Base-by-base conservation (phyloP, 2,797 vertebrate genomes). In the Meda fulgida region DNA sequence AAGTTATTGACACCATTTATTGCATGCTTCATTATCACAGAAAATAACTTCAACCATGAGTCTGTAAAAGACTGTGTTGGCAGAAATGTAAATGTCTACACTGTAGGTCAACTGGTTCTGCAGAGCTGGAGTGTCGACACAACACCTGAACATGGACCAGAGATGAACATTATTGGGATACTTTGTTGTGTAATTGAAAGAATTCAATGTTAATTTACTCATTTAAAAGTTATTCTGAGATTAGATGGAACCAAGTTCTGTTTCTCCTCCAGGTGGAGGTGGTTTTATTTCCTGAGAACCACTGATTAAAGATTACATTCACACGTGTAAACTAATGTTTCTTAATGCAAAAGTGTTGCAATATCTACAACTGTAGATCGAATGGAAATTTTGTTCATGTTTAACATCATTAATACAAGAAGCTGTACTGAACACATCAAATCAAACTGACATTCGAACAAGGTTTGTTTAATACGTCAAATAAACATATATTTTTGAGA, bases 231-330 rank as follows among this genome's bases (percentile, higher is more conserved):
- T 46, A 13, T 46, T 46, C 43, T 46, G 13, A 46, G 43, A 14
- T 46, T 46, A 46, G 4, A 46, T 43, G 3, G 43, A 43, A 43
- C 43, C 43, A 13, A 46, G 13, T 4, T 26, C 1, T 9, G 26
- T 18, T 63, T 77, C 51, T 16, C 21, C 36, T 40, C 7, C 21
- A 79, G 26, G 34, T 79, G 40, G 10, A 34, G 11, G 60, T 66
- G 60, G 60, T 66, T 65, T 29, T 9, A 80, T 80, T 48, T 67
- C 78, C 63, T 67, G 78, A 11, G 63, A 48, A 29, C 75, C 65
- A 11, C 16, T 65, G 58, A 63, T 75, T 21, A 34, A 19, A 63
- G 23, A 78, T n/a, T 66, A 66, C 31, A 66, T 34, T 21, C 19
- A 67, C 18, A 67, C 9, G 55, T 4, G 14, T 21, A 67, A 36